Evolutionary conservation across 2,888 invertebrate genomes (phyloP).

Genomic region (Pristionchus arcanus): DNA sequence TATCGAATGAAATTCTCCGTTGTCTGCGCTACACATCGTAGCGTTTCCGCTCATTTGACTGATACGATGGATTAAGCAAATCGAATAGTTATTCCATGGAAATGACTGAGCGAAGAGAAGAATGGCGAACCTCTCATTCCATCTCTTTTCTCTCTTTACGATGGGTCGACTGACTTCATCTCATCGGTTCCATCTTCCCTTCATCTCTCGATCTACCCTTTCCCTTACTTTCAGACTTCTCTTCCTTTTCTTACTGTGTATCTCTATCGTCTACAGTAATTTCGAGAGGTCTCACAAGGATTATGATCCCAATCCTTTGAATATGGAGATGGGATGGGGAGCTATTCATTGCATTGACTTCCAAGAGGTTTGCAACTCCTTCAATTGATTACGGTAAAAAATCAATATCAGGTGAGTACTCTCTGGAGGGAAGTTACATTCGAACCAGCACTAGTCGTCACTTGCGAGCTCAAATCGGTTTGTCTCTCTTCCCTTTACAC

Average conservation of each 20-base stretch:
- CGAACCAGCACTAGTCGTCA: constrained; percentile 12
- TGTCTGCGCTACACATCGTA: no score
- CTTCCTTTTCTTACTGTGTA: background rate
- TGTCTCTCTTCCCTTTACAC: background rate
- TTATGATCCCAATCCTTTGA: background rate
- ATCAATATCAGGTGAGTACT: background rate
- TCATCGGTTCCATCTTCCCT: background rate
- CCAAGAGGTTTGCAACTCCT: background rate
- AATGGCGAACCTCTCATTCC: background rate
- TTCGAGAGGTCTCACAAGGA: background rate
- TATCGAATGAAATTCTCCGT: no score
- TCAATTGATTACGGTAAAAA: background rate
- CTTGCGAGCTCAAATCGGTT: constrained; percentile 32
- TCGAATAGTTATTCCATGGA: no score
- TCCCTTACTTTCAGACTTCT: background rate
- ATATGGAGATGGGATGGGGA: constrained; percentile 37
- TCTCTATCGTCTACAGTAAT: background rate
- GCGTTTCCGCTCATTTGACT: no score
- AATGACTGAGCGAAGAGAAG: no score
- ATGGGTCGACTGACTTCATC: background rate
- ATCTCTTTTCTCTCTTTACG: background rate
- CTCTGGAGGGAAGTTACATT: background rate
- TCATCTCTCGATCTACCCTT: background rate
- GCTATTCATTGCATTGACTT: constrained; percentile 13
- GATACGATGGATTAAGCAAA: no score